Conservation (phyloP, 1,140 invertebrate genomes). For the Anadara kagoshimensis region DNA sequence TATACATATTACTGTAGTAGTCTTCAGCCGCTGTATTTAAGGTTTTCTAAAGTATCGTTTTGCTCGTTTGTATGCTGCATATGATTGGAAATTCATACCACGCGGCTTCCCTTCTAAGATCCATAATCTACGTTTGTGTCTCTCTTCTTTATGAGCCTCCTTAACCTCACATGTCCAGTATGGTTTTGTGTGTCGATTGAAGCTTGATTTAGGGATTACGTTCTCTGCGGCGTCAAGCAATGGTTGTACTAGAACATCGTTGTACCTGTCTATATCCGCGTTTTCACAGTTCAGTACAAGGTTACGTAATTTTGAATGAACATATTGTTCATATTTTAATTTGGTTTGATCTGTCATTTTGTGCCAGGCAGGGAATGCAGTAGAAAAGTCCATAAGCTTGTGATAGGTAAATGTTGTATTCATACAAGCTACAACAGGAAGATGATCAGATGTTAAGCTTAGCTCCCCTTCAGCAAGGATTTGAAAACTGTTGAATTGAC, state of each 20-base stretch:
- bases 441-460: slow-evolving; percentile 1
- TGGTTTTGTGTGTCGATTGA: background rate
- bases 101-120: slow-evolving; percentile 5
- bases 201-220: no score
- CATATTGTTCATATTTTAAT: no score
- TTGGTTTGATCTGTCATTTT: background rate
- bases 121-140: background rate
- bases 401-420: background rate
- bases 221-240: no score
- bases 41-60: no score
- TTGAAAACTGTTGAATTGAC: background rate
- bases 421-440: background rate
- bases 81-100: slow-evolving; percentile 10
- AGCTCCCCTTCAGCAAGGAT: background rate
- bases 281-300: no score
- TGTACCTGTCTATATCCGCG: no score
- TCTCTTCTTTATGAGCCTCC: background rate
- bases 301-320: no score
- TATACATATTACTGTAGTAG: no score
- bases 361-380: background rate
- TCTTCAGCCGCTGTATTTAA: no score
- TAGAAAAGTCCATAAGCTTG: background rate
- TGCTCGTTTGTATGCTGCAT: no score
- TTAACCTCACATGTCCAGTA: slow-evolving; percentile 15
- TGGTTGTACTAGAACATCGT: no score